These are phyloP conservation scores for Scrobipalpa atriplicella DNA, from an alignment of 2,888 invertebrate species.

Conservation along the genomic window DNA sequence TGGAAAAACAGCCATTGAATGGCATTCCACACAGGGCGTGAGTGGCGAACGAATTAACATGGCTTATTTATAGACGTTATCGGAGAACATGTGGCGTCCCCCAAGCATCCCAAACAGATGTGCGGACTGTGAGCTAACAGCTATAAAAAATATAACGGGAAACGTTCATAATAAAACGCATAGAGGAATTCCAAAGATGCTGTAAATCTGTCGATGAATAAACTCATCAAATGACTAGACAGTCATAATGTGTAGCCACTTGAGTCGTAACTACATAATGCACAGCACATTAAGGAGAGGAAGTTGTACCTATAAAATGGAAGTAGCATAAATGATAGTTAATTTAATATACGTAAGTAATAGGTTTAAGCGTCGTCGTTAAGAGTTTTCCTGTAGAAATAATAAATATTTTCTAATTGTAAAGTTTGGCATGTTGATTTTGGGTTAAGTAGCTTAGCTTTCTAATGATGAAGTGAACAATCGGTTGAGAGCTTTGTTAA, in stretches of 20 bases:
- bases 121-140: conserved; percentile 28
- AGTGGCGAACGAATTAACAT: conserved; percentile 66
- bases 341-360: no score
- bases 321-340: neutral
- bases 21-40: conserved; percentile 52
- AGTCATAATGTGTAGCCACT: neutral
- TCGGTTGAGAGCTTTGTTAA: no score
- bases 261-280: neutral
- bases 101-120: conserved; percentile 29
- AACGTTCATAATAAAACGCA: conserved; percentile 6
- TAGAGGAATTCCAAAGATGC: conserved; percentile 8
- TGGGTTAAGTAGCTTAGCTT: no score
- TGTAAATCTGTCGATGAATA: conserved; percentile 8
- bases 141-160: conserved; percentile 14
- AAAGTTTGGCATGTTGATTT: no score
- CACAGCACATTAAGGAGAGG: neutral
- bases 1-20: no score
- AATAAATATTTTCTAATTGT: no score
- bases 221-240: neutral
- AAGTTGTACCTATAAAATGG: conserved; percentile 3
- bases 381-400: no score
- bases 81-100: conserved; percentile 30
- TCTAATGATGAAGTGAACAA: no score
- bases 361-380: no score
- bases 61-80: conserved; percentile 34